Evolutionary conservation across 2,113 vertebrate species (phyloP).

Genomic region (Eidolon helvum): DNA sequence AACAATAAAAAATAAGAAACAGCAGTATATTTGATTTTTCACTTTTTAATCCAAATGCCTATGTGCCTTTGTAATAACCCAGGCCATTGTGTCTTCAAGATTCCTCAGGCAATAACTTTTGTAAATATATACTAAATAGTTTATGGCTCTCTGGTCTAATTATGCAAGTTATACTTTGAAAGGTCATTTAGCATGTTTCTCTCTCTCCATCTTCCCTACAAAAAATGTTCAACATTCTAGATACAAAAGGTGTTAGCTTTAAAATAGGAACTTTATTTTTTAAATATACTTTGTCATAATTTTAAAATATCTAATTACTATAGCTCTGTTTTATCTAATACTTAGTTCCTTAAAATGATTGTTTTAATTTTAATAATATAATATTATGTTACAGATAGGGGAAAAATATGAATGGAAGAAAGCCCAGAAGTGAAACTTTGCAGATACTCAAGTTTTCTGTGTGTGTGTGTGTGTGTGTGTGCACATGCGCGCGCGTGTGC

Average conservation of each 20-base stretch:
- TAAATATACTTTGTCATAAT: conserved; percentile 8
- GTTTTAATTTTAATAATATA: neutral
- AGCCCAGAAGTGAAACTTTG: conserved; percentile 7
- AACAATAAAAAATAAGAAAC: neutral
- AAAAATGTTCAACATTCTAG: neutral
- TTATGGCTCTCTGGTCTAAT: neutral
- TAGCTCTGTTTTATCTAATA: conserved; percentile 28
- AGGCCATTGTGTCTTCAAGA: neutral
- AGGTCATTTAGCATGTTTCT: neutral
- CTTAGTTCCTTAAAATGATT: conserved; percentile 40
- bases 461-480: neutral
- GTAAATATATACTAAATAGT: neutral
- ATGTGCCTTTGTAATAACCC: neutral
- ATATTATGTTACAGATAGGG: neutral
- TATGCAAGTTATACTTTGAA: conserved; percentile 13
- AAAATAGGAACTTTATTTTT: conserved; percentile 34
- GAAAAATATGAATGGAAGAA: conserved; percentile 4
- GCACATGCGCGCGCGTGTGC: neutral
- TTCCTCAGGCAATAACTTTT: neutral
- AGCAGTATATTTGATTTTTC: neutral
- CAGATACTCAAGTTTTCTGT: conserved; percentile 31
- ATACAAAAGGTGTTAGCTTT: neutral
- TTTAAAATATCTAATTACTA: neutral
- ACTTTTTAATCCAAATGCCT: neutral
- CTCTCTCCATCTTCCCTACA: neutral